phyloP scores from a whole-genome alignment of 2,797 vertebrate species.

The Gila robusta region DNA sequence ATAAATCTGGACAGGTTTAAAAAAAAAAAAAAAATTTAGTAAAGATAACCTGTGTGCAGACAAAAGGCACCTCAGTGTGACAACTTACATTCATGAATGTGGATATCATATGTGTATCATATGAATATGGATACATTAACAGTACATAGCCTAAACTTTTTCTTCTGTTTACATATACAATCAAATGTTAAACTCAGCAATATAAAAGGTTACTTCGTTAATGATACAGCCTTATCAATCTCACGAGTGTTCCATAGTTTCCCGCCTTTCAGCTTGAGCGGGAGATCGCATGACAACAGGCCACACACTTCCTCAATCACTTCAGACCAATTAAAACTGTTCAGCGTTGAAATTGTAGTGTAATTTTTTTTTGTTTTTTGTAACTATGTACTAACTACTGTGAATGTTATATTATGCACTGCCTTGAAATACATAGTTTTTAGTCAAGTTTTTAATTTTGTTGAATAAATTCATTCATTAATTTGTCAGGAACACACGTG shows the following conservation, averaged over 20 bases:
- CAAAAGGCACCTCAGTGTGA: neutral
- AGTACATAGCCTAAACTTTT: neutral
- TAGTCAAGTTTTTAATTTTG: neutral
- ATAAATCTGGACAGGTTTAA: neutral
- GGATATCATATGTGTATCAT: too few species aligned
- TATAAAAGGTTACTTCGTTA: neutral
- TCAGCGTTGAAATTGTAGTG: neutral
- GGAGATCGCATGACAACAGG: neutral
- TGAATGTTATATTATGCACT: neutral
- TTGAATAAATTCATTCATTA: neutral
- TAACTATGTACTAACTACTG: neutral
- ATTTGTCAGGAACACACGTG: neutral
- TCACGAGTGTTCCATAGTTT: neutral
- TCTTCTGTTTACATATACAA: neutral
- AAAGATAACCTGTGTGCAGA: too few species aligned
- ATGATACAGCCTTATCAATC: neutral
- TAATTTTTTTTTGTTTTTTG: neutral
- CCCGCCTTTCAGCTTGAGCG: neutral
- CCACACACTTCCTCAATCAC: neutral
- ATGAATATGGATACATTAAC: too few species aligned
- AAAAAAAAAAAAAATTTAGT: too few species aligned
- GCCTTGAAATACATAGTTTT: neutral
- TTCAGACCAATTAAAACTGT: neutral
- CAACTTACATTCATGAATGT: too few species aligned
- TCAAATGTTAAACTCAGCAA: neutral